These are phyloP conservation scores for Mimumesa dahlbomi DNA, from an alignment of 2,888 invertebrate species.

Conservation along the genomic window DNA sequence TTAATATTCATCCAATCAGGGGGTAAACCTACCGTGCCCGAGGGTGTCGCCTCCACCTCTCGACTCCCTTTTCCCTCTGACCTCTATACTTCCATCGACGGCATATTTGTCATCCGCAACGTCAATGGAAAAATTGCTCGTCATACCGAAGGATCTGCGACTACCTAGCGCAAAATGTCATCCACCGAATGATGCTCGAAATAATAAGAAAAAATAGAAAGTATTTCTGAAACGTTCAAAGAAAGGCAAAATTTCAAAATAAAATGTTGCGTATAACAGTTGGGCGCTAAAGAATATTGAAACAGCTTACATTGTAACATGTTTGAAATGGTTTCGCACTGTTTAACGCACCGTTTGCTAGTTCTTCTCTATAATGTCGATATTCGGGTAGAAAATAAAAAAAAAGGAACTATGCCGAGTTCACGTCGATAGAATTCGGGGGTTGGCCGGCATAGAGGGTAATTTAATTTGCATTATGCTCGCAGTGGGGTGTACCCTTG, in stretches of 20 bases:
- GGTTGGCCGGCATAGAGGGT: slow-evolving; percentile 59
- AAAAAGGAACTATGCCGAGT: slow-evolving; percentile 47
- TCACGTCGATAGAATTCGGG: slow-evolving; percentile 54
- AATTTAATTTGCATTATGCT: slow-evolving; percentile 74
- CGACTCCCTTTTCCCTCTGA: slow-evolving; percentile 41
- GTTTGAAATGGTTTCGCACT: too few species aligned
- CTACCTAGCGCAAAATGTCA: not conserved
- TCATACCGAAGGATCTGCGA: slow-evolving; percentile 8
- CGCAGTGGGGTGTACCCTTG: slow-evolving; percentile 68
- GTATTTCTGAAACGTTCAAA: too few species aligned
- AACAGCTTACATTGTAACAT: too few species aligned
- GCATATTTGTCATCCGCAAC: slow-evolving; percentile 65
- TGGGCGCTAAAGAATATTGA: too few species aligned
- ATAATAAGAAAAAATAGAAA: too few species aligned
- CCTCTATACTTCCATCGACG: slow-evolving; percentile 39
- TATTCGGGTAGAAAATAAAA: slow-evolving; percentile 6
- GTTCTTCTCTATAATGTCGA: too few species aligned
- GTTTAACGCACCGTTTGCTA: too few species aligned
- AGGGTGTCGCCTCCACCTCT: slow-evolving; percentile 60
- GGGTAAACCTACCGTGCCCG: slow-evolving; percentile 60
- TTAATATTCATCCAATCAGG: slow-evolving; percentile 79
- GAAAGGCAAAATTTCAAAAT: too few species aligned
- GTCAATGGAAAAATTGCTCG: slow-evolving; percentile 66
- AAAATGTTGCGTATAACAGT: too few species aligned
- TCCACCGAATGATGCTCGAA: too few species aligned